Evolutionary conservation across 2,888 invertebrate species (phyloP), one percentile per base, ranked within the genome.

Genomic region (Metopia argyrocephala): DNA sequence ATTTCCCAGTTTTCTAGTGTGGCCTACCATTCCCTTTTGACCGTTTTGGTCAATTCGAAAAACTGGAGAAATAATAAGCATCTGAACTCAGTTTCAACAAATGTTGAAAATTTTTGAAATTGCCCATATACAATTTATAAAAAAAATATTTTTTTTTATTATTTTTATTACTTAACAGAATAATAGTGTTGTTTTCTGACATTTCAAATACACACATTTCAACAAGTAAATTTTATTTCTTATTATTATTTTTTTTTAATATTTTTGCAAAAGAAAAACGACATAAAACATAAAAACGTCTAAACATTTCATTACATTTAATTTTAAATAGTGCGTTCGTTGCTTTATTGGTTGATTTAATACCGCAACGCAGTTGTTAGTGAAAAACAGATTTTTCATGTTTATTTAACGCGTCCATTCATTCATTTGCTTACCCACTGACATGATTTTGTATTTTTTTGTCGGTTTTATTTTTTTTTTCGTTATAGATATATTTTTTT

Each of bases 241-340:
- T 61, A 54, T 79, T 52, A 54, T 70, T 52, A 38, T 18, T 45
- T 56, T 50, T 57, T 31, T 65, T 57, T 57, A 28, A 23, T 25
- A 25, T 12, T 4, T 54, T 23, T 48, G 20, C 9, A 5, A 52
- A 66, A 65, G n/a, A n/a, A n/a, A n/a, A n/a, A 15, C 15, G 38
- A 9, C 62, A 62, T 57, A 56, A 68, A 71, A 76, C 76, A 80
- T 71, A 57, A 80, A 76, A 76, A 62, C 68, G 79, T 79, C 76
- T 48, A 68, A 80, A 76, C 20, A 64, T 54, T 62, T 56, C 21
- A 21, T 46, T n/a, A n/a, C 50, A 12, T 18, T 5, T 6, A 12
- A 31, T 57, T 57, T 3, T 12, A 62, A 62, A 73, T 48, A 65
- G 31, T 68, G 73, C 54, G 62, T 76, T 38, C 12, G 38, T 38